phyloP scores from a whole-genome alignment of 2,797 vertebrate genomes.

The Carapus acus region DNA sequence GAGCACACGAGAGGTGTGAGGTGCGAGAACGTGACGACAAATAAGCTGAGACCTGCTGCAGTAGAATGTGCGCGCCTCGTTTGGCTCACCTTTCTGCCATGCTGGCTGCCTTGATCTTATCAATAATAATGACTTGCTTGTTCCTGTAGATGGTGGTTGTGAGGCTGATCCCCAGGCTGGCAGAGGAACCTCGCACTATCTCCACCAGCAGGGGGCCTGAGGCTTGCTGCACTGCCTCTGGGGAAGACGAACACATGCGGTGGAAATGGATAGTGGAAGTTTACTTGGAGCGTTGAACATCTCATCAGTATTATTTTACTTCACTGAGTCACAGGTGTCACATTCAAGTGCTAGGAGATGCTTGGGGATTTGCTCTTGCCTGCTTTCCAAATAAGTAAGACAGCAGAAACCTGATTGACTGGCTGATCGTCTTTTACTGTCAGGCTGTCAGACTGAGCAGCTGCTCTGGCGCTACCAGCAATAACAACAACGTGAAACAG shows the following conservation, averaged over 20 bases:
- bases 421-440: too few species aligned
- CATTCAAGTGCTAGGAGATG: too few species aligned
- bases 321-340: too few species aligned
- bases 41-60: too few species aligned
- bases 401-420: too few species aligned
- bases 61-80: neutral
- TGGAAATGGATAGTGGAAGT: neutral
- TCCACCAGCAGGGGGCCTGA: conserved; percentile 92
- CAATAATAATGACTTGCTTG: conserved; percentile 90
- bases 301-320: too few species aligned
- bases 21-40: neutral
- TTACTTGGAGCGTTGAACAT: neutral
- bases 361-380: too few species aligned
- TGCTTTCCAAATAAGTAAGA: too few species aligned
- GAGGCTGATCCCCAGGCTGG: conserved; percentile 87
- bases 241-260: conserved; percentile 39
- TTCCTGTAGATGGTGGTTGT: conserved; percentile 77
- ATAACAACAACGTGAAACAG: neutral
- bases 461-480: too few species aligned
- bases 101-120: conserved; percentile 92
- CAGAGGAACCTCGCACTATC: conserved; percentile 81
- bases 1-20: conserved; percentile 1
- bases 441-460: too few species aligned
- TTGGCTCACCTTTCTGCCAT: conserved; percentile 86
- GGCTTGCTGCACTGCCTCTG: conserved; percentile 85